Base-by-base conservation (phyloP, 2,113 vertebrate species). In the Corythornis vintsioides region DNA sequence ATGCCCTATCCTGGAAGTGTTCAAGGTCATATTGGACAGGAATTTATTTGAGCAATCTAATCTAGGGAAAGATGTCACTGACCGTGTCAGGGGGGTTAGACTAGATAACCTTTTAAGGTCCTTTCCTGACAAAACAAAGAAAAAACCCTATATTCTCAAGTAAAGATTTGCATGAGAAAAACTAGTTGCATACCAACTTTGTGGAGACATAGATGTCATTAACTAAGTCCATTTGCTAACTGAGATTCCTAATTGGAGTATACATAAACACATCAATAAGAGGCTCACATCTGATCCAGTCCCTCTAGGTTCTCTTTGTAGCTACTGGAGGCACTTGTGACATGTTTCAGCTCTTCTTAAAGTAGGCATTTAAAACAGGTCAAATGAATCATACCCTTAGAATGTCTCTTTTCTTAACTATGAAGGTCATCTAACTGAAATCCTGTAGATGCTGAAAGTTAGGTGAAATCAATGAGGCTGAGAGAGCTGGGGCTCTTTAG, bases 351-450 rank as follows among this genome's bases (percentile, higher is more conserved):
- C 64, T 50, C 6, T 20, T 90, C 10, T 16, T 55, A 21, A 83
- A 66, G 26, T 11, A 89, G 59, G 47, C 8, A 65, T 83, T 20
- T 80, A 33, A 81, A 90, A 73, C 45, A 40, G 33, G 21, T 83
- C 67, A 88, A 69, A 83, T 64, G 43, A 91, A 87, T 82, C 40
- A 83, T 11, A 80, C 9, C 8, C 45, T 85, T 76, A 79, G 89
- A 83, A 35, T 15, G 7, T n/a, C 19, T 85, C n/a, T 57, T 42
- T 43, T n/a, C 67, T 80, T 66, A 56, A 5, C n/a, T 76, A 10
- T 28, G 47, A 82, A 75, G 53, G 28, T 24, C 19, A 64, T 38
- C 47, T 71, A 79, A 76, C 26, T 45, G 24, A 90, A 77, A 77
- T 59, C 52, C 5, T 63, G 13, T 31, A 74, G 28, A 67, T 33